Conservation (phyloP, 2,113 vertebrate genomes). For the Limnothrissa miodon region DNA sequence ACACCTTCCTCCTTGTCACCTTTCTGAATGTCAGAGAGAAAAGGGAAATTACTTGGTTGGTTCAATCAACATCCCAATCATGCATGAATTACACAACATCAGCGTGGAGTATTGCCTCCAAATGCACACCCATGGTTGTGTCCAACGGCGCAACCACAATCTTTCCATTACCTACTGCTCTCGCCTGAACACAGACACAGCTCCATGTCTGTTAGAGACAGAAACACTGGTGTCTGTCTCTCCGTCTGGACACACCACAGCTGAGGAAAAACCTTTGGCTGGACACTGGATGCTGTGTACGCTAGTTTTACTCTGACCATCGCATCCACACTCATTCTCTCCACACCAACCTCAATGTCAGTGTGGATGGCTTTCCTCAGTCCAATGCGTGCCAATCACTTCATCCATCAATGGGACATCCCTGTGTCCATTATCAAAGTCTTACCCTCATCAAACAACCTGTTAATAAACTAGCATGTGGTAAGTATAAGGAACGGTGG, state of each 20-base stretch:
- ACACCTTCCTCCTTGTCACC: slow-evolving; percentile 95
- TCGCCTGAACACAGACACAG: background rate
- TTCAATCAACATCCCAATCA: background rate
- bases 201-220: background rate
- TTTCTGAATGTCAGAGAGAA: slow-evolving; percentile 76
- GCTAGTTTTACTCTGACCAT: background rate
- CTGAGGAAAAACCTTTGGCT: background rate
- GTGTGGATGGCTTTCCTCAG: slow-evolving; percentile 3
- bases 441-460: slow-evolving; percentile 20
- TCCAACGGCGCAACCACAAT: background rate
- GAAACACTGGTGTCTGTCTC: background rate
- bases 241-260: background rate
- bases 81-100: background rate
- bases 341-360: background rate
- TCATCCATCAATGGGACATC: background rate
- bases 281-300: background rate
- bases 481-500: slow-evolving; percentile 21
- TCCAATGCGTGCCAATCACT: background rate
- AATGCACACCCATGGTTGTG: background rate
- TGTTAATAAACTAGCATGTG: slow-evolving; percentile 21
- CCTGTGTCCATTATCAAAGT: background rate
- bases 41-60: slow-evolving; percentile 5
- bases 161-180: background rate
- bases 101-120: background rate
- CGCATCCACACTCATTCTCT: background rate